phyloP scores from a whole-genome alignment of 2,113 vertebrate genomes.

The Illadopsis cleaveri region DNA sequence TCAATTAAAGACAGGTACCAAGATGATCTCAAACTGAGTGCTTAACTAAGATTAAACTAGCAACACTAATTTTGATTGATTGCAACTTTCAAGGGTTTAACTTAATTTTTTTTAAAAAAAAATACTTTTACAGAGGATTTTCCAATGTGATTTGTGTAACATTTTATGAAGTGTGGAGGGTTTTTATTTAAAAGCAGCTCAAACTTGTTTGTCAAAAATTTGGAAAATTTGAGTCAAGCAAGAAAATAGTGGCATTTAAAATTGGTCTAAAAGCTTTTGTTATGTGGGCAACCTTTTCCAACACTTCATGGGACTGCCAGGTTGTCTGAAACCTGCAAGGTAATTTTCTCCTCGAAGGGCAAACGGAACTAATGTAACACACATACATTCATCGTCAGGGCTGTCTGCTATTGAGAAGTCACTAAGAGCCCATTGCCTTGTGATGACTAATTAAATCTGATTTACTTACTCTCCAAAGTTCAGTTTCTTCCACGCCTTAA shows the following conservation, averaged over 20 bases:
- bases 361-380: not conserved
- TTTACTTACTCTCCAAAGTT: constrained; percentile 32
- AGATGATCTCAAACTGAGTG: not conserved
- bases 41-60: not conserved
- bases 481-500: constrained; percentile 1
- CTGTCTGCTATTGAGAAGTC: not conserved
- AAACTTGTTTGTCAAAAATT: not conserved
- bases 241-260: not conserved
- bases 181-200: not conserved
- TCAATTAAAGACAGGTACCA: not conserved
- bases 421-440: not conserved
- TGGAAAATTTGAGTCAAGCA: not conserved
- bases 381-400: not conserved
- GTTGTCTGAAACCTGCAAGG: not conserved
- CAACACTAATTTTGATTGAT: not conserved
- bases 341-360: constrained; percentile 18
- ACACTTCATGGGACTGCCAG: not conserved
- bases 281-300: not conserved
- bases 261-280: not conserved
- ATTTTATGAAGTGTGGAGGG: not conserved
- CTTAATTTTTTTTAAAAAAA: not conserved
- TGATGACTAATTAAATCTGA: constrained; percentile 20
- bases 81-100: not conserved
- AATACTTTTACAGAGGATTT: not conserved
- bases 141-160: not conserved